phyloP scores from a whole-genome alignment of 1,140 invertebrate species.

The Phthorimaea operculella region DNA sequence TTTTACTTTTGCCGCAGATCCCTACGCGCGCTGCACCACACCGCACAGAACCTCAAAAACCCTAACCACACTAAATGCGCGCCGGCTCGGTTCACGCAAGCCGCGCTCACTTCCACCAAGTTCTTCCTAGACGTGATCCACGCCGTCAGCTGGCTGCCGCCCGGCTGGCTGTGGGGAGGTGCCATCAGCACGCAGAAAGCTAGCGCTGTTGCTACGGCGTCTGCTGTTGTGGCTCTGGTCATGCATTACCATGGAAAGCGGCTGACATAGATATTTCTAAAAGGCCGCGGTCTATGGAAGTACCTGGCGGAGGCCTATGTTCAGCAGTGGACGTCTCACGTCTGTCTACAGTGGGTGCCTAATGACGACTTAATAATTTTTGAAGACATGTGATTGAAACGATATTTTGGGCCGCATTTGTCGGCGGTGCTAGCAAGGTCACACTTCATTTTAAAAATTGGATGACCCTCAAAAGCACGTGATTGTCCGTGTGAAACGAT shows the following conservation, averaged over 20 bases:
- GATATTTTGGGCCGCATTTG: no score
- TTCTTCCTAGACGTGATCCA: slow-evolving; percentile 41
- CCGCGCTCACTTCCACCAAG: slow-evolving; percentile 39
- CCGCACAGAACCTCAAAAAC: slow-evolving; percentile 27
- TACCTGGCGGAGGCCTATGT: no score
- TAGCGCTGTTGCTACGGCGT: slow-evolving; percentile 31
- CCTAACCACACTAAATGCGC: slow-evolving; percentile 39
- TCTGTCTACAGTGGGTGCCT: no score
- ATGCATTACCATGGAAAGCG: slow-evolving; percentile 45
- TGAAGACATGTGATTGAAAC: no score
- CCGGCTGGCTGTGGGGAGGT: slow-evolving; percentile 52
- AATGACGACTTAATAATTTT: no score
- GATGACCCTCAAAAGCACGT: no score
- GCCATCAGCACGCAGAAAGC: slow-evolving; percentile 23
- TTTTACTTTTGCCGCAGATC: slow-evolving; percentile 32
- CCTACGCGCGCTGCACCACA: slow-evolving; percentile 33
- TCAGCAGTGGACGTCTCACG: no score
- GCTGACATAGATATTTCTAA: slow-evolving; percentile 6
- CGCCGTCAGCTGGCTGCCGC: slow-evolving; percentile 48
- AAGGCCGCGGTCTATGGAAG: background rate
- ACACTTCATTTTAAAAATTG: no score
- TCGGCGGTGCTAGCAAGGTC: no score
- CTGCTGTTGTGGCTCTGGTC: slow-evolving; percentile 36
- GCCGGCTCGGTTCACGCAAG: slow-evolving; percentile 35
- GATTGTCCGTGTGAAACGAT: no score